Conservation (phyloP, 30 jellyfish, hydroid and myxozoan genomes). For the Sanderia malayensis region DNA sequence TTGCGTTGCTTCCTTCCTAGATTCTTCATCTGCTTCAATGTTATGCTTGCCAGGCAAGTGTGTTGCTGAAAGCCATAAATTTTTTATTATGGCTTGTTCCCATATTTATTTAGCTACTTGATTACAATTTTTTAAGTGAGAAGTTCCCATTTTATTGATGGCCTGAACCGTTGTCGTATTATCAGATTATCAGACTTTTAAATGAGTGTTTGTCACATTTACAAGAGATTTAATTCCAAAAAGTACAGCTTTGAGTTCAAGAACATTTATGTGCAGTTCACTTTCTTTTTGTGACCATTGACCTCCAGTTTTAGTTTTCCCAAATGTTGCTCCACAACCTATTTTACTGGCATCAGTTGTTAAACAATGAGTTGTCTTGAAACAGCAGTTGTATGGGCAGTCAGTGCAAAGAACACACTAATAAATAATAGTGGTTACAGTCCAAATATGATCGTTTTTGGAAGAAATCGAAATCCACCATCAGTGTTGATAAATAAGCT, state of each 20-base stretch:
- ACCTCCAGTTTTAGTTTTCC: not conserved
- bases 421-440: slow-evolving; percentile 31
- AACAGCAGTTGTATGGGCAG: slow-evolving; percentile 38
- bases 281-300: not conserved
- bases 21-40: slow-evolving; percentile 30
- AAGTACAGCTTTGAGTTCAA: not conserved
- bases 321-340: not conserved
- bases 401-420: slow-evolving; percentile 58
- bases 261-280: not conserved
- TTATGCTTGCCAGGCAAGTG: slow-evolving; percentile 39
- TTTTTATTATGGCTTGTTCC: slow-evolving; percentile 12
- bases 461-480: slow-evolving; percentile 49
- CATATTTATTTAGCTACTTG: slow-evolving; percentile 21
- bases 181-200: too few species aligned
- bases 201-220: too few species aligned
- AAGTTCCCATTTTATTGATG: slow-evolving; percentile 41
- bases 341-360: not conserved
- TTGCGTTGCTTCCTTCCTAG: slow-evolving; percentile 4
- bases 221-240: not conserved
- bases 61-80: slow-evolving; percentile 33
- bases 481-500: slow-evolving; percentile 27
- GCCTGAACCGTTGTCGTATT: slow-evolving; percentile 17
- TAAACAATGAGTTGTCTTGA: slow-evolving; percentile 1
- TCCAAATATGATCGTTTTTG: slow-evolving; percentile 53
- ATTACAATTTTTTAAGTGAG: slow-evolving; percentile 21